Conservation (phyloP, 2,888 invertebrate species). For the Liopterus haemorrhoidalis region DNA sequence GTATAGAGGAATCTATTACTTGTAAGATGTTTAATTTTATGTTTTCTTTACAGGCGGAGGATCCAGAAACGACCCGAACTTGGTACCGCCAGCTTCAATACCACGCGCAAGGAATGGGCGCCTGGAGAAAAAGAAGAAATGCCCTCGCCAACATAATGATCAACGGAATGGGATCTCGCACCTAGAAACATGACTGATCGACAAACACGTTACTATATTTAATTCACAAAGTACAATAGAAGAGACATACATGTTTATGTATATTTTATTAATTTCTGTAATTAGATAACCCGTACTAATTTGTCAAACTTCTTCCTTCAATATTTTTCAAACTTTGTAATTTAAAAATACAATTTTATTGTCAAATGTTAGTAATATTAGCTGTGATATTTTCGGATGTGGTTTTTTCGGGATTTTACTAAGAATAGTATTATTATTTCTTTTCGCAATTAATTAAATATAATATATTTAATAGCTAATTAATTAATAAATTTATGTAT, state of each 20-base stretch:
- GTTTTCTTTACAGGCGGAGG: conserved; percentile 70
- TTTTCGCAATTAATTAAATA: too few relatives aligned
- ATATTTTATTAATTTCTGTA: conserved; percentile 17
- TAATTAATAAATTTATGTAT: too few relatives aligned
- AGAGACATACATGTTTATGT: conserved; percentile 2
- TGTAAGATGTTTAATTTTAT: conserved; percentile 19
- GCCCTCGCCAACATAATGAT: conserved; percentile 98
- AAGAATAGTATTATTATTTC: too few relatives aligned
- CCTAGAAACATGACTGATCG: conserved; percentile 30
- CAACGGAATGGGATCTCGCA: conserved; percentile 63
- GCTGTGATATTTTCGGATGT: conserved; percentile 47
- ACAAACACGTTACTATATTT: conserved; percentile 1
- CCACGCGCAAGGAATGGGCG: conserved; percentile 86
- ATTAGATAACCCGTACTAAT: conserved; percentile 15
- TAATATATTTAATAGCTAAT: too few relatives aligned
- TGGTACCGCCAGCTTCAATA: conserved; percentile 89
- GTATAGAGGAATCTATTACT: conserved; percentile 4
- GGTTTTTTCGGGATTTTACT: conserved; percentile 35
- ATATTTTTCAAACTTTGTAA: conserved; percentile 1
- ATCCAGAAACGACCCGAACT: conserved; percentile 73
- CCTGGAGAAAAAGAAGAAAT: conserved; percentile 86
- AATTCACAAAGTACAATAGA: conserved; percentile 16
- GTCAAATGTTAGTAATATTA: conserved; percentile 38
- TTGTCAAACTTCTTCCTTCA: conserved; percentile 1
- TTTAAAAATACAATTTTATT: neutral